Base-by-base conservation (phyloP, 2,888 invertebrate genomes). In the Ganaspis brasiliensis region DNA sequence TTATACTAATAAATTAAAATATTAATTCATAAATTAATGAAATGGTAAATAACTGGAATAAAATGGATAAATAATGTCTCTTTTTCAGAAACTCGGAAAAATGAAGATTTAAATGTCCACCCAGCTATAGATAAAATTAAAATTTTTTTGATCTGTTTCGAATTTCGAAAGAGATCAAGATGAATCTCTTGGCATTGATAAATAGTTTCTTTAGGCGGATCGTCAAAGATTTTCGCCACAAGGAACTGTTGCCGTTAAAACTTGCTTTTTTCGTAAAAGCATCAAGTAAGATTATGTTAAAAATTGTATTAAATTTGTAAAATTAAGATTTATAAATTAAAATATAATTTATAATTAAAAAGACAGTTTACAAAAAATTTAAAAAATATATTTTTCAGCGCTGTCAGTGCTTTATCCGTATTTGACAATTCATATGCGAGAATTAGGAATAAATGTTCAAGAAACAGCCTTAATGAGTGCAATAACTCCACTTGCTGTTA, bases 401-500 rank as follows among this genome's bases (percentile, higher is more conserved):
- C 92, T 96, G 73, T 94, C 94, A 88, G 96, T 96, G 70, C 92
- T 96, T 79, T 96, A 96, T 90, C 96, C 96, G 5, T 96, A 96
- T 92, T 91, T 96, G 89, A 96, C 96, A 70, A 95, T 96, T 83
- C 96, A 96, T 89, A 96, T 96, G 95, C 93, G 96, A 76, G 95
- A 96, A 89, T 91, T 96, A 84, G 96, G 96, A 70, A 95, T 96
- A 89, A 95, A 94, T 87, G 95, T 96, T 74, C 95, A 95, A 91
- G 96, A 96, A 92, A 95, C 96, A 4, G 96, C 96, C 57, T 95
- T 96, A 86, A 96, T 96, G 95, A 95, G 95, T 0, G 95, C 96
- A 0, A 94, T 96, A 40, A 95, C 95, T 70, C 96, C 96, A 0
- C 93, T 96, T 76, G 93, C 96, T 21, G 95, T 95, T 79, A 95